These are phyloP conservation scores for Erethizon dorsatum DNA, from an alignment of 2,797 vertebrate genomes.

Conservation along the genomic window DNA sequence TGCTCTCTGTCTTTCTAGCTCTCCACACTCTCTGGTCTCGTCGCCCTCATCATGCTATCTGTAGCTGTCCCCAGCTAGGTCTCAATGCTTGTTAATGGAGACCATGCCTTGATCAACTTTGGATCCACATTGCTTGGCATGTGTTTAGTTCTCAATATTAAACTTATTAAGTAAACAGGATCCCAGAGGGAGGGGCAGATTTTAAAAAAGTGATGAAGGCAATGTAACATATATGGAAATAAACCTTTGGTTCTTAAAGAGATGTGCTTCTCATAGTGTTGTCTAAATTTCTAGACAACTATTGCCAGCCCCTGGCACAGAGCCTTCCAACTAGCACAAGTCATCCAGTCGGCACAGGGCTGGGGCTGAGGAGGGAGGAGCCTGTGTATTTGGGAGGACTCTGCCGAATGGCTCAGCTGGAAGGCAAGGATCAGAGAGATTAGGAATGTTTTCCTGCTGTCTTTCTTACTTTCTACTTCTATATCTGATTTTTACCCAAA, in stretches of 20 bases:
- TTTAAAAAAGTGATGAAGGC: neutral
- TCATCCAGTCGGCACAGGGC: too few relatives aligned
- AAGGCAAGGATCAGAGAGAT: neutral
- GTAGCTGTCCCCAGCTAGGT: neutral
- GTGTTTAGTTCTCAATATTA: neutral
- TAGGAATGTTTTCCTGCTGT: neutral
- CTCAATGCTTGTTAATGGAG: neutral
- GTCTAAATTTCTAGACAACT: conserved; percentile 75
- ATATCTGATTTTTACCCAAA: neutral
- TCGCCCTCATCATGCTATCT: neutral
- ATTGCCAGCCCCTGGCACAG: conserved; percentile 57
- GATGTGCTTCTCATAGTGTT: conserved; percentile 79
- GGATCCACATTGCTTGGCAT: neutral
- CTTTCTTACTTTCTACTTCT: neutral
- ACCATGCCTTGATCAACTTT: neutral
- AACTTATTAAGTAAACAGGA: neutral
- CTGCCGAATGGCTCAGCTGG: neutral
- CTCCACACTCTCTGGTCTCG: neutral
- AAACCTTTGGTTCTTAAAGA: conserved; percentile 59
- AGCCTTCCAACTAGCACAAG: neutral
- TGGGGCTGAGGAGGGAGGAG: too few relatives aligned
- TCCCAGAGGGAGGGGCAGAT: neutral
- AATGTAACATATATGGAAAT: neutral
- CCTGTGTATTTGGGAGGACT: neutral
- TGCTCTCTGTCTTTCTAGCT: neutral